phyloP scores from a whole-genome alignment of 2,797 vertebrate species.

The Intellagama lesueurii region DNA sequence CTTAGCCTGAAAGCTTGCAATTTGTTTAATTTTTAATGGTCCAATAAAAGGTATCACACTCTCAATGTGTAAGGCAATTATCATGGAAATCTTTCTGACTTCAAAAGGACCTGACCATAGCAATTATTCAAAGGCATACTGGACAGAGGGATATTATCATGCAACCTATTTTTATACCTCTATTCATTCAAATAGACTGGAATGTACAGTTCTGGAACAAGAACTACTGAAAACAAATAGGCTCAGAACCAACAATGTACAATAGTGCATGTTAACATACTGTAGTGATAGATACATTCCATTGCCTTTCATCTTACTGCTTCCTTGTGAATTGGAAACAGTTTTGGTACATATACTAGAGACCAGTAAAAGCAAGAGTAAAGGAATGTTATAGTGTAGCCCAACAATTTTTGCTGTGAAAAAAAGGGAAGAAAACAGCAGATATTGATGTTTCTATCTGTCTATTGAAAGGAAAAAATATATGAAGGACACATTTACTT shows the following conservation, averaged over 20 bases:
- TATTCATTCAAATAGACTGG: neutral
- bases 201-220: neutral
- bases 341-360: neutral
- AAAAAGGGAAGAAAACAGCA: neutral
- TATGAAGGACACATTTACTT: neutral
- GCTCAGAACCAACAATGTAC: neutral
- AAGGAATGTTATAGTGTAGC: neutral
- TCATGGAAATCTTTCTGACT: neutral
- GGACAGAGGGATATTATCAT: neutral
- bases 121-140: neutral
- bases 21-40: too few relatives aligned
- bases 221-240: neutral
- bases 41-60: too few relatives aligned
- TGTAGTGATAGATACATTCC: neutral
- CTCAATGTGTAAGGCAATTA: neutral
- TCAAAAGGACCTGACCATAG: neutral
- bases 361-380: neutral
- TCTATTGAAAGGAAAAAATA: conserved; percentile 4
- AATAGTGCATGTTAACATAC: neutral
- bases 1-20: too few relatives aligned
- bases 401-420: neutral
- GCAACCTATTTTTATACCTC: neutral
- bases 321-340: neutral
- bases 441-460: conserved; percentile 18
- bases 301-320: neutral